Percentiles rank a stretch among this genome's conserved stretches.
These are phyloP conservation scores for Adelognathus sp. DNA, from an alignment of 2,888 invertebrate genomes.

Conservation along the genomic window DNA sequence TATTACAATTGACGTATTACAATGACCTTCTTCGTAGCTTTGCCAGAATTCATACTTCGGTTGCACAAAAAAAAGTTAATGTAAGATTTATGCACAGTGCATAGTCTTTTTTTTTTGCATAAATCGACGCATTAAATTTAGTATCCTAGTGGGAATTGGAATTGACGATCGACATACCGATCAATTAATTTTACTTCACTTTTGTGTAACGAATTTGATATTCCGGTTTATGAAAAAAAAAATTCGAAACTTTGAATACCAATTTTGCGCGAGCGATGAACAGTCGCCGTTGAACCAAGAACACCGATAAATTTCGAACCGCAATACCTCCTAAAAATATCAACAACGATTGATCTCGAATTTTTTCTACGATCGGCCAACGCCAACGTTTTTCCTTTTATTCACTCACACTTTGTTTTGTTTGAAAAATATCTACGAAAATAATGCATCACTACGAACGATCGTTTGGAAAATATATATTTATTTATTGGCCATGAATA, in stretches of 20 bases:
- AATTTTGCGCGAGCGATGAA: neutral
- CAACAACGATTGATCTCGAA: neutral
- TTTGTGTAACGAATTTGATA: neutral
- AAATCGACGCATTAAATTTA: no score
- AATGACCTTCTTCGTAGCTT: neutral
- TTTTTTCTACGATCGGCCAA: constrained; percentile 1
- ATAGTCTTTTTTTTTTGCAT: neutral
- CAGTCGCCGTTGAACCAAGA: neutral
- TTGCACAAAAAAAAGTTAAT: no score
- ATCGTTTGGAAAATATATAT: constrained; percentile 46
- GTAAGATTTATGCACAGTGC: no score
- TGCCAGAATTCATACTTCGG: no score
- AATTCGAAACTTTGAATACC: no score
- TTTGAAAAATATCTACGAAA: constrained; percentile 9
- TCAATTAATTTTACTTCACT: neutral
- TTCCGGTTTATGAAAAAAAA: no score
- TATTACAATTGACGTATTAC: constrained; percentile 19
- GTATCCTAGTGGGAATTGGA: no score
- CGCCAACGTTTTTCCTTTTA: neutral
- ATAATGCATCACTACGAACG: constrained; percentile 33
- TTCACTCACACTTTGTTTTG: no score
- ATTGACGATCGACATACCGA: no score
- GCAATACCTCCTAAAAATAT: neutral
- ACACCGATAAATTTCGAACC: neutral
- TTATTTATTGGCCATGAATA: constrained; percentile 44